These are phyloP conservation scores for Corythornis vintsioides DNA, from an alignment of 2,113 vertebrate species.

Conservation along the genomic window DNA sequence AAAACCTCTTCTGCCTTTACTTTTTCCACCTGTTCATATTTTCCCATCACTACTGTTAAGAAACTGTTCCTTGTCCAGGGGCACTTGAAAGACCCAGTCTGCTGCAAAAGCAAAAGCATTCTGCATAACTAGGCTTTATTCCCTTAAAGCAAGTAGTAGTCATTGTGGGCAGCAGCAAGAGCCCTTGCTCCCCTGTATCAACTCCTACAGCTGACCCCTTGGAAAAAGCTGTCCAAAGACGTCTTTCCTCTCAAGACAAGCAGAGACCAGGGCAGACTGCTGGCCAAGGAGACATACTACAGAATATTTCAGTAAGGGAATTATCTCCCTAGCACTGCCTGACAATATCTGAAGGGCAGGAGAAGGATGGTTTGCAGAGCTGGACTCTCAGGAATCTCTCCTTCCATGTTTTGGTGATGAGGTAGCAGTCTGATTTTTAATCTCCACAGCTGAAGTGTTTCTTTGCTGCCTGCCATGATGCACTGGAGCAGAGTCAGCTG, in stretches of 20 bases:
- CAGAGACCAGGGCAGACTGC: not conserved
- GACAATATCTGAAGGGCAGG: not conserved
- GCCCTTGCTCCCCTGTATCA: not conserved
- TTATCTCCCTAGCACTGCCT: constrained; percentile 20
- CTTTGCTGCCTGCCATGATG: not conserved
- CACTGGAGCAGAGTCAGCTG: constrained; percentile 1
- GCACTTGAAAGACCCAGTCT: not conserved
- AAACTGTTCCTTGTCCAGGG: not conserved
- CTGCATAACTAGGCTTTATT: not conserved
- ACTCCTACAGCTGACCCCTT: not conserved
- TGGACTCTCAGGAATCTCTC: not conserved
- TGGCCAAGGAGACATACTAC: not conserved
- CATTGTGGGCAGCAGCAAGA: not conserved
- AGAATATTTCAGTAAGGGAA: not conserved
- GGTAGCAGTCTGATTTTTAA: not conserved
- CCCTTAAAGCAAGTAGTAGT: not conserved
- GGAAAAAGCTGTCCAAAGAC: not conserved
- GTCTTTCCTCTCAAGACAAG: not conserved
- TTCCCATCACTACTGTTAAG: not conserved
- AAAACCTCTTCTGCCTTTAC: not conserved
- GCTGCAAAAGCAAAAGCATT: not conserved
- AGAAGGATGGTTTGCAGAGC: not conserved
- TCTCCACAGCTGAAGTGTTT: not conserved
- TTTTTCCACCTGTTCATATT: not conserved
- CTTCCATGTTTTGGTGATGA: not conserved